Percentiles rank a stretch among this genome's conserved stretches.
Conservation (phyloP, 2,797 vertebrate species). For the Merluccius polli region DNA sequence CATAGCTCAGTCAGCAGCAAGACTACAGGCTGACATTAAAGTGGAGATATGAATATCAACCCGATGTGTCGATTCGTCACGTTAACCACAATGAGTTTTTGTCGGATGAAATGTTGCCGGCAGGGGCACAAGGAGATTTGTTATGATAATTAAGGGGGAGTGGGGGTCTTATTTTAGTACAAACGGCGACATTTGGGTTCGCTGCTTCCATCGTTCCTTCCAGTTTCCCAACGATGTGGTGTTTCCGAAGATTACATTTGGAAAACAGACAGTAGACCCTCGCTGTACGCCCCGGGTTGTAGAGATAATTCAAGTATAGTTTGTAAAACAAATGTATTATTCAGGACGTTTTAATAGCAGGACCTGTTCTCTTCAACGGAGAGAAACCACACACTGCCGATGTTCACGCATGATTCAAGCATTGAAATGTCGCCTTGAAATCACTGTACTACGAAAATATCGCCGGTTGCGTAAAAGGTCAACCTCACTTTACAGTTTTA, state of each 20-base stretch:
- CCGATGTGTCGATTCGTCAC: background rate
- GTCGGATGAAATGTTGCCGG: too few relatives aligned
- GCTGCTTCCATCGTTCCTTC: background rate
- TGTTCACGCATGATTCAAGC: background rate
- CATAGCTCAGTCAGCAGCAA: conserved; percentile 22
- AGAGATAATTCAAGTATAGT: background rate
- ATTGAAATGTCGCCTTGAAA: background rate
- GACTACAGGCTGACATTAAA: conserved; percentile 14
- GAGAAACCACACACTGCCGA: background rate
- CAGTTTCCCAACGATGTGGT: background rate
- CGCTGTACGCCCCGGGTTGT: background rate
- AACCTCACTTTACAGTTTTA: background rate
- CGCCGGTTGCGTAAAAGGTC: background rate
- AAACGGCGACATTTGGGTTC: background rate
- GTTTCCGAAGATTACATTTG: background rate
- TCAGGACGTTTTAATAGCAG: background rate
- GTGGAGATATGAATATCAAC: conserved; percentile 1
- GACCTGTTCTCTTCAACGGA: background rate
- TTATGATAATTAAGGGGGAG: background rate
- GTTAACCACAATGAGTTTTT: too few relatives aligned
- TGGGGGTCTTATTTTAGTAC: too few relatives aligned
- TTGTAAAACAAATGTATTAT: background rate
- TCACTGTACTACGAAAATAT: too few relatives aligned
- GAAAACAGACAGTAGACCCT: background rate
- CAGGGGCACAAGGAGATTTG: background rate